Evolutionary conservation across 2,797 vertebrate genomes (phyloP).

Genomic region (Pangasius krempfi): DNA sequence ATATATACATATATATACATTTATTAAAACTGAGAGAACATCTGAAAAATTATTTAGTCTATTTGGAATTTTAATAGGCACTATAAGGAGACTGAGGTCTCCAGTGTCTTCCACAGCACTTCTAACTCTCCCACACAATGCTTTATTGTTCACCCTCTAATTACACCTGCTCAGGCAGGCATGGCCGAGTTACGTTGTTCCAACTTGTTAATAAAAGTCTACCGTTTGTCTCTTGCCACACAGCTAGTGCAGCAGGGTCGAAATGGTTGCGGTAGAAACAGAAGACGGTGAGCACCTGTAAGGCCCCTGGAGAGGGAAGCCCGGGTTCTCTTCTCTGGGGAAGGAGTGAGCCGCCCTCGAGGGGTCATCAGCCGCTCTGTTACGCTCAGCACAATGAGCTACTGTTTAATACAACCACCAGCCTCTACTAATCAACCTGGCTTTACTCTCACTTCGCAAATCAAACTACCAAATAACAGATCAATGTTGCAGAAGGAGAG

Average conservation of each 20-base stretch:
- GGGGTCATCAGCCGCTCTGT: slow-evolving; percentile 35
- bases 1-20: neutral
- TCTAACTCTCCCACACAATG: slow-evolving; percentile 49
- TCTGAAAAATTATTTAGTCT: slow-evolving; percentile 47
- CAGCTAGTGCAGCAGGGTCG: slow-evolving; percentile 72
- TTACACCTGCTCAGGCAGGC: slow-evolving; percentile 73
- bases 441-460: neutral
- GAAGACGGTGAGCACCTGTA: slow-evolving; percentile 71
- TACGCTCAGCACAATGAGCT: slow-evolving; percentile 55
- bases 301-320: slow-evolving; percentile 59
- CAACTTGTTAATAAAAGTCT: slow-evolving; percentile 74
- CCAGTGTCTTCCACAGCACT: slow-evolving; percentile 56
- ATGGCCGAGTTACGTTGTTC: slow-evolving; percentile 69
- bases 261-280: slow-evolving; percentile 82
- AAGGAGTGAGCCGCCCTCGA: slow-evolving; percentile 31
- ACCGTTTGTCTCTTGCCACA: slow-evolving; percentile 68
- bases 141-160: slow-evolving; percentile 63
- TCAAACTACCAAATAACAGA: neutral
- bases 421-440: slow-evolving; percentile 7
- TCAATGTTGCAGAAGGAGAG: neutral
- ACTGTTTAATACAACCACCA: slow-evolving; percentile 41
- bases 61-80: slow-evolving; percentile 69
- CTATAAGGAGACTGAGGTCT: slow-evolving; percentile 59
- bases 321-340: slow-evolving; percentile 53
- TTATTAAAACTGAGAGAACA: slow-evolving; percentile 12